Conservation (phyloP, 1,140 invertebrate species). For the Drosophila repletoides region DNA sequence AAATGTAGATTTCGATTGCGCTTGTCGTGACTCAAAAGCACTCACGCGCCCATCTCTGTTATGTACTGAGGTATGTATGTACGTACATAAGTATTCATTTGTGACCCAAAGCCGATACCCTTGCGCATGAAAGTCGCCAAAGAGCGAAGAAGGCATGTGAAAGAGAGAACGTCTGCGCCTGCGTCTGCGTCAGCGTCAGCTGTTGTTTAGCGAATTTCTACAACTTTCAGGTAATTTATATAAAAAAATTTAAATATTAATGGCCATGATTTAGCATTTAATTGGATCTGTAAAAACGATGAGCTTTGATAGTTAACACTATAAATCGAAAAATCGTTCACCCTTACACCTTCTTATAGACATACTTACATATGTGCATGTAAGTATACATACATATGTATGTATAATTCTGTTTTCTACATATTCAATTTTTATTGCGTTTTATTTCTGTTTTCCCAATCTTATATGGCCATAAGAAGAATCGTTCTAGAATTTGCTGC, state of each 20-base stretch:
- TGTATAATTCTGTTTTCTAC: background rate
- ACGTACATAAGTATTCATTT: background rate
- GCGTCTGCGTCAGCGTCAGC: too few relatives aligned
- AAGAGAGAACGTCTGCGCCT: slow-evolving; percentile 19
- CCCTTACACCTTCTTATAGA: too few relatives aligned
- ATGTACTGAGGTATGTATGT: background rate
- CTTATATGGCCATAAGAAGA: too few relatives aligned
- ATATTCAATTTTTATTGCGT: background rate
- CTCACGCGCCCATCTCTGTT: too few relatives aligned
- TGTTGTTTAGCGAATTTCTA: slow-evolving; percentile 8
- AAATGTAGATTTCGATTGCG: too few relatives aligned
- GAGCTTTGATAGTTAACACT: too few relatives aligned
- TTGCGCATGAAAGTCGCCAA: slow-evolving; percentile 33
- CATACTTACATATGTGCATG: too few relatives aligned
- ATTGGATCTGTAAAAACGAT: background rate
- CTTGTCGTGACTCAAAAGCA: too few relatives aligned
- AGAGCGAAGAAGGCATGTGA: slow-evolving; percentile 20
- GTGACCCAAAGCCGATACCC: slow-evolving; percentile 31
- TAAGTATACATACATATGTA: background rate
- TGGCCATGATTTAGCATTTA: background rate
- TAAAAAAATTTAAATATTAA: background rate
- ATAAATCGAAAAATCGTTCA: too few relatives aligned
- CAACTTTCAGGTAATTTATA: background rate
- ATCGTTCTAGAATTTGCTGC: too few relatives aligned
- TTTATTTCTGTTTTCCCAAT: too few relatives aligned